A percentile compares a stretch with the other conserved stretches of the same genome.
phyloP scores from a whole-genome alignment of 2,113 vertebrate species.

The Poicephalus gulielmi region DNA sequence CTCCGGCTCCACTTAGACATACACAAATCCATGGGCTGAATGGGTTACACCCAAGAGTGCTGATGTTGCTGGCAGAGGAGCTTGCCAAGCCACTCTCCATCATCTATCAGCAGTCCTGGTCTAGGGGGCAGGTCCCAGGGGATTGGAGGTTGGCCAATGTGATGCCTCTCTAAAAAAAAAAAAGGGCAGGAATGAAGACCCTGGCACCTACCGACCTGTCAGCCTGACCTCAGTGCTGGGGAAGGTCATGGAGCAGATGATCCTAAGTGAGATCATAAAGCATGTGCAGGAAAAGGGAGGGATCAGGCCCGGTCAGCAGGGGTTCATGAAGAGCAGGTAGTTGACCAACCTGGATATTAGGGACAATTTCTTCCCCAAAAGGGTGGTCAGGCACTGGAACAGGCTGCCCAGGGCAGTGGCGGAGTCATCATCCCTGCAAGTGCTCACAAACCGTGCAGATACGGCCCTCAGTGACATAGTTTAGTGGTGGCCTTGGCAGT shows the following conservation, averaged over 20 bases:
- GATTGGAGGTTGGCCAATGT: background rate
- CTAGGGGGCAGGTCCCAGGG: background rate
- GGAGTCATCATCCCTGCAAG: background rate
- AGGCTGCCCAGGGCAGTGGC: background rate
- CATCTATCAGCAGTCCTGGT: background rate
- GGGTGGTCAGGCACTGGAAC: background rate
- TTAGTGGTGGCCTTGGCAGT: background rate
- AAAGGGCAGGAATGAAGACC: background rate
- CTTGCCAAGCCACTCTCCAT: background rate
- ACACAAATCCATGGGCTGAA: background rate
- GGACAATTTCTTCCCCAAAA: background rate
- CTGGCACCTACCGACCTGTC: background rate
- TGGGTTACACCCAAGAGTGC: background rate
- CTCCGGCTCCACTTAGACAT: background rate
- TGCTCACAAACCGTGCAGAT: background rate
- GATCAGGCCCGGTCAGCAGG: background rate
- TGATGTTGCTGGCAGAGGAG: background rate
- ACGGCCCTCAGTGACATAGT: background rate
- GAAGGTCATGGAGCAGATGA: background rate
- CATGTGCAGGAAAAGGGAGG: fast-evolving
- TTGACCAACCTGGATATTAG: background rate
- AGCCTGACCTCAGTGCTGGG: background rate
- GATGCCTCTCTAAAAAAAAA: background rate
- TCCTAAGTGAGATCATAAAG: fast-evolving
- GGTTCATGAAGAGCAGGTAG: background rate